phyloP scores from a whole-genome alignment of 2,113 vertebrate species.

The Corvus cornix region DNA sequence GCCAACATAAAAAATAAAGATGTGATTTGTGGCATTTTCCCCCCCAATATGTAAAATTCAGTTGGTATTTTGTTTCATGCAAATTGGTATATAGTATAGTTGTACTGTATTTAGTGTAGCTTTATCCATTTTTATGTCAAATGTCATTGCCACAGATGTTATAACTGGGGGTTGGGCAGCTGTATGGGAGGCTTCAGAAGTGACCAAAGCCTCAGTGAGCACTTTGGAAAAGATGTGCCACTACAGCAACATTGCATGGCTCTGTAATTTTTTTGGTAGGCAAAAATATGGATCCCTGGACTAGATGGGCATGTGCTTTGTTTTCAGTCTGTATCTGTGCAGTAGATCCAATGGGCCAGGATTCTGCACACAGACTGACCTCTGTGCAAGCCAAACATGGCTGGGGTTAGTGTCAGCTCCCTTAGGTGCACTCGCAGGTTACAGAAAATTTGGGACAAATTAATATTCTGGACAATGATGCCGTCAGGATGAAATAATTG shows the following conservation, averaged over 20 bases:
- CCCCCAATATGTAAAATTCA: neutral
- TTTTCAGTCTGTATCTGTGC: neutral
- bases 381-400: neutral
- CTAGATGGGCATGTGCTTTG: neutral
- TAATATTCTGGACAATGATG: neutral
- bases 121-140: neutral
- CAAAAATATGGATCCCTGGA: neutral
- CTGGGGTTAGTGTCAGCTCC: neutral
- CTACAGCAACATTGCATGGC: neutral
- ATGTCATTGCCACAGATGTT: neutral
- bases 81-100: neutral
- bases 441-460: neutral
- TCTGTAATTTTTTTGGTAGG: neutral
- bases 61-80: neutral
- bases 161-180: neutral
- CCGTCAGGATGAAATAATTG: neutral
- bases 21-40: neutral
- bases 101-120: neutral
- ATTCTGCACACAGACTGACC: neutral
- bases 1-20: neutral
- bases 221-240: neutral
- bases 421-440: fast-evolving
- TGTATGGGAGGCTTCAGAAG: neutral
- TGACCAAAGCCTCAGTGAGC: neutral
- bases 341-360: neutral